Evolutionary conservation across 1,140 invertebrate genomes (phyloP), one percentile per base, ranked within the genome.

Genomic region (Coenobita brevimanus): DNA sequence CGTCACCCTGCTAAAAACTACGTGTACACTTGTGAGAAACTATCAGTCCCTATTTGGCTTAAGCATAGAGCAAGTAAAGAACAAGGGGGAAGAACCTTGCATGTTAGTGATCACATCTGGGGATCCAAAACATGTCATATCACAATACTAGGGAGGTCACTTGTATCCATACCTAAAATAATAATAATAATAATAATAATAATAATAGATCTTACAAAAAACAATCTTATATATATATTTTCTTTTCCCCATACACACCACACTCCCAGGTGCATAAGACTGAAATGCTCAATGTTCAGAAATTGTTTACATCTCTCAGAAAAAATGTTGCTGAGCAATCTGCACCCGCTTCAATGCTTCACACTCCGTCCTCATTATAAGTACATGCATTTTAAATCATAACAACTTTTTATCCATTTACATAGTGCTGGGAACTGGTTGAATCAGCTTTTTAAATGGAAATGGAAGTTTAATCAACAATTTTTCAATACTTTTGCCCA

Each of bases 111-210:
- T 73, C 67, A 71, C 82, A 73, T 83, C 67, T 83, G 82, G 82
- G 82, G 82, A 71, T 83, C 50, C 33, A 73, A 83, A 83, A 83
- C 43, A 36, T 80, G 82, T 73, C 46, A 83, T 83, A 83, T 83
- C 82, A 83, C 82, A 83, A 83, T 83, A 83, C 69, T 83, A 73
- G 67, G 82, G 82, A 83, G 82, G 82, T 73, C 82, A 83, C 82
- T 83, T 73, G 69, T 50, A 71, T 57, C 75, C 43, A 38, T 83
- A 83, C 67, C 82, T 73, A 83, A 75, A 83, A 83, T 73, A 57
- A 83, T 33, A 79, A 79, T 79, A 33, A 57, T 50, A 50, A 76
- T 50, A 76, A 76, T 50, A 76, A 43, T 69, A 67, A 82, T 50
- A 27, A 82, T 71, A 82, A 83, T 73, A 83, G 60, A 83, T 75